phyloP scores from a whole-genome alignment of 2,113 vertebrate genomes.

The Sakesphorus luctuosus region DNA sequence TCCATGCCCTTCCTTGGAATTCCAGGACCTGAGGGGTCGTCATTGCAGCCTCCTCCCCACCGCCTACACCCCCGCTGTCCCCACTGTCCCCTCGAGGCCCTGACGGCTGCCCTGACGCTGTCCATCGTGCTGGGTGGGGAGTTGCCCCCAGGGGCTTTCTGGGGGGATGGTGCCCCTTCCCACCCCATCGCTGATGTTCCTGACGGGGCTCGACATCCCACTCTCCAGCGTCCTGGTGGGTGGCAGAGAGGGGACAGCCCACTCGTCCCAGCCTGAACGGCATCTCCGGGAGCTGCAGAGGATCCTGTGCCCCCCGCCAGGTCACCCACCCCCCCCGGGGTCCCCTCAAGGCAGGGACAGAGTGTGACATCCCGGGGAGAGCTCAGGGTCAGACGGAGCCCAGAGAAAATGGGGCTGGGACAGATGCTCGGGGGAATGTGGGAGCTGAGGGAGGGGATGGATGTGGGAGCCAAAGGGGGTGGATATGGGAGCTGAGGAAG shows the following conservation, averaged over 20 bases:
- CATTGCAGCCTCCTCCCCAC: too few species aligned
- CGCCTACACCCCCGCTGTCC: too few species aligned
- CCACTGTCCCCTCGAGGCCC: not conserved
- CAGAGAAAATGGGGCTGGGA: too few species aligned
- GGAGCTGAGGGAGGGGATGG: too few species aligned
- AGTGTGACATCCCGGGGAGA: too few species aligned
- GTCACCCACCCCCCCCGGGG: not conserved
- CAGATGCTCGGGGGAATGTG: too few species aligned
- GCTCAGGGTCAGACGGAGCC: too few species aligned
- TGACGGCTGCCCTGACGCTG: not conserved
- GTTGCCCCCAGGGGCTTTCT: not conserved
- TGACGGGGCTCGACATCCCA: not conserved
- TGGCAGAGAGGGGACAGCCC: not conserved
- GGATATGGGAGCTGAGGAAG: too few species aligned
- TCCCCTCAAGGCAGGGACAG: too few species aligned
- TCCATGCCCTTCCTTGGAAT: not conserved
- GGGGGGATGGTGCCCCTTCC: not conserved
- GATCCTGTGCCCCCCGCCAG: not conserved
- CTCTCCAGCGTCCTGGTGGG: not conserved
- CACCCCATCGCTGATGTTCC: not conserved
- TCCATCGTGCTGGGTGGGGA: not conserved
- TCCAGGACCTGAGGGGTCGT: not conserved
- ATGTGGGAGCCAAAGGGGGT: too few species aligned
- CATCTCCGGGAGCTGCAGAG: not conserved
- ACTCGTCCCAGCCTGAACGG: not conserved